Percentiles rank a stretch among this genome's conserved stretches.
Conservation (phyloP, 2,113 vertebrate species). For the Cisticola juncidis region DNA sequence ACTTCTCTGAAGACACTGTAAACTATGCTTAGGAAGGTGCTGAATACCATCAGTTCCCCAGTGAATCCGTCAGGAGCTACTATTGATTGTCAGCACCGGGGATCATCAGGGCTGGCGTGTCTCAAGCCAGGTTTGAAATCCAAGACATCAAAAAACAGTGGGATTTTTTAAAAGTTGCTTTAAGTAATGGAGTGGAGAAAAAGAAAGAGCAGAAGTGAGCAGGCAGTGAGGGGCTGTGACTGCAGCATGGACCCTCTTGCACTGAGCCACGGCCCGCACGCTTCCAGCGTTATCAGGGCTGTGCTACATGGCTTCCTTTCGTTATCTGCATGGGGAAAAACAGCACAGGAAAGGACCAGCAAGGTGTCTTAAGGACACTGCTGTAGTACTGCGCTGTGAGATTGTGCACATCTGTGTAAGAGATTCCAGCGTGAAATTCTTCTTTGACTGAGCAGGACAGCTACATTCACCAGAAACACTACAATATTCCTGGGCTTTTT, state of each 20-base stretch:
- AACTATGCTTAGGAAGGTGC: background rate
- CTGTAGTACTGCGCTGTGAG: background rate
- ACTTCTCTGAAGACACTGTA: background rate
- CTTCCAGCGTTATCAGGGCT: background rate
- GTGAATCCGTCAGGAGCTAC: rapidly evolving
- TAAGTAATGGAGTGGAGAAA: background rate
- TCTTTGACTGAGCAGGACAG: background rate
- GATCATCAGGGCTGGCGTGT: background rate
- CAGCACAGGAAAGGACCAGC: background rate
- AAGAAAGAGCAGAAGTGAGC: background rate
- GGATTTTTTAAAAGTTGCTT: background rate
- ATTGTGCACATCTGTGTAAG: background rate
- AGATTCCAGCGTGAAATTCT: background rate
- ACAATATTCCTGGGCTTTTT: background rate
- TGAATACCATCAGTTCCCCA: background rate
- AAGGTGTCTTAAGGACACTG: background rate
- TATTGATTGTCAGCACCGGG: too few relatives aligned
- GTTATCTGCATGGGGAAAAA: background rate
- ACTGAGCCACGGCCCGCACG: rapidly evolving
- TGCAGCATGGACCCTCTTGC: rapidly evolving
- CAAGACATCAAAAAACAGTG: background rate
- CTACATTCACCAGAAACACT: background rate
- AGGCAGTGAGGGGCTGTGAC: background rate
- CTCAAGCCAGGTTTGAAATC: background rate
- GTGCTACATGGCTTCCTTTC: background rate